These are phyloP conservation scores for Armadillidium nasatum DNA, from an alignment of 1,140 invertebrate genomes.

Conservation along the genomic window DNA sequence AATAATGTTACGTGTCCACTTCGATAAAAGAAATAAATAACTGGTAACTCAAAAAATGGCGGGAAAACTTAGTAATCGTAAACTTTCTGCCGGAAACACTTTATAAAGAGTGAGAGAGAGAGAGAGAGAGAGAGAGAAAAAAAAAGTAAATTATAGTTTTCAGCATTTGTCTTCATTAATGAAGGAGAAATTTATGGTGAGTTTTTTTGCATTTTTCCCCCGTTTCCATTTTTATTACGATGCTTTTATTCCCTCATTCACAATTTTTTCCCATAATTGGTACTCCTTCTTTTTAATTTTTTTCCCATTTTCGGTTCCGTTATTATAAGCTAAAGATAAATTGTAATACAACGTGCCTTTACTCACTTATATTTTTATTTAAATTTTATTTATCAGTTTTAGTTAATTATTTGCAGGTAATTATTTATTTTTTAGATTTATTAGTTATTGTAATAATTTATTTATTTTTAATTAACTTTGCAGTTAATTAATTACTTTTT, in stretches of 20 bases:
- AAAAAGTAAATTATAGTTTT: conserved; percentile 2
- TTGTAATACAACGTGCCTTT: neutral
- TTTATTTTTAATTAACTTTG: too few relatives aligned
- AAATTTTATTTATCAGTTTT: neutral
- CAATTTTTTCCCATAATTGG: too few relatives aligned
- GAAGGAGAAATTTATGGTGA: neutral
- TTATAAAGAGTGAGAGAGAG: too few relatives aligned
- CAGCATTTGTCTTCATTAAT: conserved; percentile 11
- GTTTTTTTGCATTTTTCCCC: neutral
- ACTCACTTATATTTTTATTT: neutral
- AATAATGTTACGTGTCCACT: too few relatives aligned
- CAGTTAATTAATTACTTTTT: too few relatives aligned
- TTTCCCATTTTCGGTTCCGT: neutral
- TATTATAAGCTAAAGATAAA: neutral
- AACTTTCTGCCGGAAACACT: conserved; percentile 9
- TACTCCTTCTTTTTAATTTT: neutral
- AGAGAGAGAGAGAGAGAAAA: neutral
- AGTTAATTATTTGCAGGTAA: neutral
- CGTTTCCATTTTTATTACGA: neutral
- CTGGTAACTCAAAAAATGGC: neutral
- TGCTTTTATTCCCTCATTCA: too few relatives aligned
- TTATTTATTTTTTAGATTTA: too few relatives aligned
- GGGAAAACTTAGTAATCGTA: neutral
- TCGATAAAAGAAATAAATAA: neutral
- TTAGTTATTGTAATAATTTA: too few relatives aligned